Base-by-base conservation (phyloP, 2,888 invertebrate genomes). In the Lucinisca nassula region DNA sequence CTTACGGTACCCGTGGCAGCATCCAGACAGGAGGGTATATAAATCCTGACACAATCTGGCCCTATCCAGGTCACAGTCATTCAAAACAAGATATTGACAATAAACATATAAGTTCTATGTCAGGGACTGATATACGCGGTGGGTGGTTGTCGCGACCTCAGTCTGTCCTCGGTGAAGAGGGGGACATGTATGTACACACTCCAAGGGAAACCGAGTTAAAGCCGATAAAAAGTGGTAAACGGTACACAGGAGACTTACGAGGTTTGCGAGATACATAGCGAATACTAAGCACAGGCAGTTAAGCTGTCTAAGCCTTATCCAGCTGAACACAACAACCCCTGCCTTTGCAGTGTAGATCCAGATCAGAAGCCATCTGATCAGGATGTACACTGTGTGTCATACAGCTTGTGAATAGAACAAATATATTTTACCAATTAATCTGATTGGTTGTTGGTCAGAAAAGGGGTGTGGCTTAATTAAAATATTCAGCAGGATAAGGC, bases 61-160 rank as follows among this genome's bases (percentile, higher is more conserved):
- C 90, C 30, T 87, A 90, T 32, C 89, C 87, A 38, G 61, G 85
- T 27, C 67, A 67, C 21, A 80, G 76, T 27, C 91, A 91, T 70
- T 35, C 84, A 73, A 91, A 91, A 82, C 90, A 86, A 30, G 91
- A 90, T 21, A 51, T 84, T 0, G 92, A 92, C 67, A 82, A 84
- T 38, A 84, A 90, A 51, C 86, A 92, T 35, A 45, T 84, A 21
- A 75, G 83, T 10, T 87, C 91, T 4, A 67, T 89, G 27, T 85
- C 89, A 2, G 90, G 91, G n/a, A 89, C 88, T 21, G 92, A 92
- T 61, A 67, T 91, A 24, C 79, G 91, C 30, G 51, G 87, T 12
- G 92, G 92, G 45, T 92, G 92, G 92, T 87, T 91, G 51, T 92
- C 92, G 10, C 84, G 92, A 2, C 92, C 92, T 0, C 90, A 89